phyloP scores from a whole-genome alignment of 1,140 invertebrate species.

The Platyura marginata region DNA sequence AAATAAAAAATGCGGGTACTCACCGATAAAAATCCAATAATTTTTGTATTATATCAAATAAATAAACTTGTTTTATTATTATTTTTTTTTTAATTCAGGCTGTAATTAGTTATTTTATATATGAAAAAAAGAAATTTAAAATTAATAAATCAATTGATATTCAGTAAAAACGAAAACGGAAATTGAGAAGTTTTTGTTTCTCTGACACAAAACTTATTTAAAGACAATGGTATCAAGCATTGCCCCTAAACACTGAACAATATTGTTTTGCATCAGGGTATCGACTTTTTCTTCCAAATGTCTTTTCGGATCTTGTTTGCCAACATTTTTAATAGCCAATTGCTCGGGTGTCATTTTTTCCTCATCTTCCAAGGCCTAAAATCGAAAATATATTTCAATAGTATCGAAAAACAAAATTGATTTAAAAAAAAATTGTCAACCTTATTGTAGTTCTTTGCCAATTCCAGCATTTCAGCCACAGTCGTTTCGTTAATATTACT shows the following conservation, averaged over 20 bases:
- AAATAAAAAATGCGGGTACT: no score
- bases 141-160: neutral
- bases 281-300: slow-evolving; percentile 99
- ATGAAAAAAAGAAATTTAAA: no score
- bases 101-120: no score
- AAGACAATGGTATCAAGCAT: slow-evolving; percentile 98
- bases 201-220: slow-evolving; percentile 24
- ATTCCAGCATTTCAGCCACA: slow-evolving; percentile 89
- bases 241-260: slow-evolving; percentile 94
- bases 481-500: slow-evolving; percentile 81
- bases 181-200: neutral
- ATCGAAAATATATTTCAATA: no score
- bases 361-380: slow-evolving; percentile 90
- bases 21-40: no score
- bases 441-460: slow-evolving; percentile 98
- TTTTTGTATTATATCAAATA: no score
- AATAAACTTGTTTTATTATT: no score
- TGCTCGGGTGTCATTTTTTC: slow-evolving; percentile 99
- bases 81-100: no score
- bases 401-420: no score
- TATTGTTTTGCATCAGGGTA: slow-evolving; percentile 93
- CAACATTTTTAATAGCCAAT: slow-evolving; percentile 98
- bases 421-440: slow-evolving; percentile 23
- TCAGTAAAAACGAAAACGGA: neutral
- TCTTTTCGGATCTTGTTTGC: slow-evolving; percentile 99